Percentiles rank a stretch among this genome's conserved stretches.
Evolutionary conservation across 1,140 invertebrate species (phyloP).

Genomic region (Trichoplusia ni): DNA sequence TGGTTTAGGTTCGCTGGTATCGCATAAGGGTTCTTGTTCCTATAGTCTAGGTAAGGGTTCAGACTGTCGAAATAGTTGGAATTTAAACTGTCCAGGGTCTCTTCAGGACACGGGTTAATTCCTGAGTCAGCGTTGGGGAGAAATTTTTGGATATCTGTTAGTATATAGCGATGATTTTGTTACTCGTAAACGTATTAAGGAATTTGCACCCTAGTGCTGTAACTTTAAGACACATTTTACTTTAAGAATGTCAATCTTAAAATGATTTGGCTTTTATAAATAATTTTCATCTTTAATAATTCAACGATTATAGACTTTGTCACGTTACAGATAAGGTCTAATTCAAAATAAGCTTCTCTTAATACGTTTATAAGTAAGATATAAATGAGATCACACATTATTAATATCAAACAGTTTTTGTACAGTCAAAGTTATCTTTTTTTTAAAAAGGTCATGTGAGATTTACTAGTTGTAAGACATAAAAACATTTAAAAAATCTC

Average conservation of each 20-base stretch:
- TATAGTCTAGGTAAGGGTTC: slow-evolving; percentile 64
- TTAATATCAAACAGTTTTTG: slow-evolving; percentile 11
- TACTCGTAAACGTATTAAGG: slow-evolving; percentile 6
- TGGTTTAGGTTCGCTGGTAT: slow-evolving; percentile 79
- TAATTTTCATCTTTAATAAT: no score
- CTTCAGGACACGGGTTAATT: slow-evolving; percentile 64
- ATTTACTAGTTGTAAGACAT: not conserved
- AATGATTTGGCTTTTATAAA: no score
- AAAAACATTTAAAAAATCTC: no score
- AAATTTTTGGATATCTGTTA: slow-evolving; percentile 18
- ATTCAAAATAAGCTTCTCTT: no score
- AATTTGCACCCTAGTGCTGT: not conserved
- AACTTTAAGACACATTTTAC: no score
- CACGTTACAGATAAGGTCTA: no score
- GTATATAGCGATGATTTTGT: slow-evolving; percentile 23
- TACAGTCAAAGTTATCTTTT: not conserved
- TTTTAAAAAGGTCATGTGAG: not conserved
- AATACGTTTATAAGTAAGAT: slow-evolving; percentile 10
- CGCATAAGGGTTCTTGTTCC: slow-evolving; percentile 79
- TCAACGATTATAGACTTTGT: no score
- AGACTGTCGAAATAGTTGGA: slow-evolving; percentile 73
- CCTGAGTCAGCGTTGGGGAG: slow-evolving; percentile 70
- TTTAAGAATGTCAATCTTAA: no score
- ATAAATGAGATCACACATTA: slow-evolving; percentile 29
- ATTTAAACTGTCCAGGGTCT: slow-evolving; percentile 74